Evolutionary conservation across 2,113 vertebrate genomes (phyloP).

Genomic region (Rhombomys opimus): DNA sequence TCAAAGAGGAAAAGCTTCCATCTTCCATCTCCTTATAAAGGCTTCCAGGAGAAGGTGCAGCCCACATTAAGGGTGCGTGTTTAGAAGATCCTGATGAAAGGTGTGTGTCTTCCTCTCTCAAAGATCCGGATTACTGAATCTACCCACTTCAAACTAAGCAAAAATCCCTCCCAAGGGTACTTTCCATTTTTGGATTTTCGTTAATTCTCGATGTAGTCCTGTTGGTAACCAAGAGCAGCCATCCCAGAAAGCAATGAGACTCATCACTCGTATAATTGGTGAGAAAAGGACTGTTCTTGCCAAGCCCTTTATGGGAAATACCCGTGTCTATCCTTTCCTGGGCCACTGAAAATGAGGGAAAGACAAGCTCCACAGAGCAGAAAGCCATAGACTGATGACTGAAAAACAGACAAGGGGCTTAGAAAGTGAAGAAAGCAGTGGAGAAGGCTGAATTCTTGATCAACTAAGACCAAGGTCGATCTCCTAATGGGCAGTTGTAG

Average conservation of each 20-base stretch:
- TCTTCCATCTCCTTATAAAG: neutral
- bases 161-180: neutral
- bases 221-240: neutral
- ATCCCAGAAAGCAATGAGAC: neutral
- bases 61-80: neutral
- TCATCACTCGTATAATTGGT: neutral
- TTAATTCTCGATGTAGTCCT: neutral
- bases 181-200: neutral
- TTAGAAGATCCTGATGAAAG: neutral
- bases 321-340: neutral
- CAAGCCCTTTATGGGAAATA: neutral
- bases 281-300: neutral
- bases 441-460: neutral
- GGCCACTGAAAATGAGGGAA: neutral
- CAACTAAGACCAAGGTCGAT: neutral
- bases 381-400: neutral
- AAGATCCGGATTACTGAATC: neutral
- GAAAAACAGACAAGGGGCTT: neutral
- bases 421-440: neutral
- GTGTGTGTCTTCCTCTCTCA: neutral
- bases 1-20: neutral
- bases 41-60: neutral
- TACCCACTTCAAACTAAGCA: neutral
- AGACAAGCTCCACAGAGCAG: neutral
- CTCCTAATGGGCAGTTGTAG: neutral